Evolutionary conservation across 92 coral and sea anemone genomes (phyloP), one percentile per base, ranked within the genome.

Genomic region (Paragorgia papillata): DNA sequence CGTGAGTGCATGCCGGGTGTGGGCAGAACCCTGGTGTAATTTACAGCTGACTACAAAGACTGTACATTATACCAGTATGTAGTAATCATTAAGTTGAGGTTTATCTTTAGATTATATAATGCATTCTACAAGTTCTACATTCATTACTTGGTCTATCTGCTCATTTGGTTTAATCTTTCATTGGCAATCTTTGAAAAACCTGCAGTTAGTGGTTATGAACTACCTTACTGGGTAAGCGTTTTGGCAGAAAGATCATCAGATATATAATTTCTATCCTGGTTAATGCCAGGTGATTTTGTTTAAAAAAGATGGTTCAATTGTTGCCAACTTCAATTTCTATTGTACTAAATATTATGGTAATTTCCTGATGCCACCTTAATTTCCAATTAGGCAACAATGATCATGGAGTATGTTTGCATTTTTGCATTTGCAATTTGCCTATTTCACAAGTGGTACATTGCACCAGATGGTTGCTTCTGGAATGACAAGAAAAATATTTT

Each of bases 181-280:
- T 64, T 94, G 51, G 92, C 97, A 20, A 71, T 94, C 4, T 94
- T 90, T 75, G 98, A 94, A 61, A 87, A 84, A 43, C 98, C 98
- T 18, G 92, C 98, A 7, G 98, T 94, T 12, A 76, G 83, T 50
- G 89, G 93, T 9, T 80, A 88, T 17, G 83, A 75, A 0, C 15
- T 94, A 8, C 98, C 98, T 7, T 94, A 94, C 82, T 94, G 98
- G 98, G 98, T 93, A 86, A 62, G 91, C n/a, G n/a, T n/a, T n/a
- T n/a, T n/a, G n/a, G n/a, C n/a, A n/a, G n/a, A n/a, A n/a, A n/a
- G n/a, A n/a, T n/a, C n/a, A n/a, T n/a, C n/a, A n/a, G n/a, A n/a
- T n/a, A n/a, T n/a, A n/a, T n/a, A n/a, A n/a, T n/a, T n/a, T n/a
- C n/a, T n/a, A n/a, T n/a, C n/a, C n/a, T n/a, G n/a, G n/a, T n/a